phyloP scores from a whole-genome alignment of 2,113 vertebrate species.

The Gasterosteus nipponicus region DNA sequence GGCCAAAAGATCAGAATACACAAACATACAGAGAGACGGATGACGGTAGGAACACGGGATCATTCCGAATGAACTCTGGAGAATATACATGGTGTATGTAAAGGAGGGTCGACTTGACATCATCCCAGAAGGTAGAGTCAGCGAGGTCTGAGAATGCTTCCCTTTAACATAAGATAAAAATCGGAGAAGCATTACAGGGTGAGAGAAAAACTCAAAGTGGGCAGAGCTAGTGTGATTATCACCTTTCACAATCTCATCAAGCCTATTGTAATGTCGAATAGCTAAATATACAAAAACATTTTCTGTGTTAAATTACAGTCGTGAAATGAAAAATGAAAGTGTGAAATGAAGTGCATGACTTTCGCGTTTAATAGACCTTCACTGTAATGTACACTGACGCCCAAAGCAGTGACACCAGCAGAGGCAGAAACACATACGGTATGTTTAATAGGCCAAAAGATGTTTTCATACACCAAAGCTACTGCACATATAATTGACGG shows the following conservation, averaged over 20 bases:
- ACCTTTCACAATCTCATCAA: slow-evolving; percentile 34
- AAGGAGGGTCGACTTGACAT: neutral
- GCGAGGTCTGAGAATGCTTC: neutral
- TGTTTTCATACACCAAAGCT: neutral
- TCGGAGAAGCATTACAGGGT: neutral
- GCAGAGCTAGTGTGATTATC: too few species aligned
- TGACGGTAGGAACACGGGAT: neutral
- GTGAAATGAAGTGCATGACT: too few species aligned
- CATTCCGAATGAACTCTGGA: neutral
- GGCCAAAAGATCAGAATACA: slow-evolving; percentile 35
- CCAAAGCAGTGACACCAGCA: neutral
- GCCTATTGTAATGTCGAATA: slow-evolving; percentile 36
- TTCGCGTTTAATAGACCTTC: neutral
- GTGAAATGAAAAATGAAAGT: too few species aligned
- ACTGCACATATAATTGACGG: neutral
- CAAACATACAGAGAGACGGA: slow-evolving; percentile 36
- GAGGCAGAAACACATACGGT: neutral
- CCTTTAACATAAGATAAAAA: slow-evolving; percentile 1
- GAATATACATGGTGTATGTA: neutral
- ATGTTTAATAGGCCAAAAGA: neutral
- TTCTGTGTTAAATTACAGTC: slow-evolving; percentile 29
- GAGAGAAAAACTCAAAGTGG: slow-evolving; percentile 8
- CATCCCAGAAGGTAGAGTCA: neutral
- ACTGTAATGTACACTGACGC: neutral
- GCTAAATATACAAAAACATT: slow-evolving; percentile 17